Evolutionary conservation across 30 jellyfish, hydroid and myxozoan species (phyloP).

Genomic region (Chrysaora quinquecirrha): DNA sequence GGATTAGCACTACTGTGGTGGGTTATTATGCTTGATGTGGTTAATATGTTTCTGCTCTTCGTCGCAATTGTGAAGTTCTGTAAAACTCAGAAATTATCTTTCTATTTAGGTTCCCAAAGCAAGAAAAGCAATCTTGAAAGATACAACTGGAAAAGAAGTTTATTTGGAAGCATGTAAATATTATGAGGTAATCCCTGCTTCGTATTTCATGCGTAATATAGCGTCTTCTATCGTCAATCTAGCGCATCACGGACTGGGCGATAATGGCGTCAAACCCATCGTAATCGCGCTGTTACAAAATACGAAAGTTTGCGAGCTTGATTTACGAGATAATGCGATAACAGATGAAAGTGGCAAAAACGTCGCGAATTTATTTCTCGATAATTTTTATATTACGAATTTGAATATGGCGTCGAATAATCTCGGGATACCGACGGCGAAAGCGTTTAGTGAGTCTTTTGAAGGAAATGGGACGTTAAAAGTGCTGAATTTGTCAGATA

Average conservation of each 20-base stretch:
- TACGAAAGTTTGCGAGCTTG: conserved; percentile 54
- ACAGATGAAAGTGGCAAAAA: conserved; percentile 61
- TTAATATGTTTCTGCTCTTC: no score
- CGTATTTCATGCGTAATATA: conserved; percentile 59
- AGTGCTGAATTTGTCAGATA: conserved; percentile 42
- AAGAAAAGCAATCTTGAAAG: conserved; percentile 41
- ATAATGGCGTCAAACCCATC: conserved; percentile 52
- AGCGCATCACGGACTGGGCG: conserved; percentile 70
- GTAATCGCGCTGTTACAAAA: conserved; percentile 55
- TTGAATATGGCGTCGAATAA: conserved; percentile 30
- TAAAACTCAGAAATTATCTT: no score
- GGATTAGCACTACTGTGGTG: no score
- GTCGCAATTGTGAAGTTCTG: no score
- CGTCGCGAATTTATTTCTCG: conserved; percentile 51
- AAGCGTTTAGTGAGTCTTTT: conserved; percentile 42
- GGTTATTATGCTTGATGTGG: no score
- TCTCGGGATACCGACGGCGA: conserved; percentile 45
- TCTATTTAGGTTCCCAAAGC: no score
- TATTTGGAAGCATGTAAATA: conserved; percentile 62
- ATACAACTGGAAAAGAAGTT: conserved; percentile 58
- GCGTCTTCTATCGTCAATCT: conserved; percentile 38
- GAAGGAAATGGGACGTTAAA: conserved; percentile 58
- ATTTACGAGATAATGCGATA: conserved; percentile 52
- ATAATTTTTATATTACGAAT: conserved; percentile 47
- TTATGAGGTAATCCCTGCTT: conserved; percentile 53